Conservation (phyloP, 53 echinoderm and acorn worm genomes). For the Holothuria leucospilota region DNA sequence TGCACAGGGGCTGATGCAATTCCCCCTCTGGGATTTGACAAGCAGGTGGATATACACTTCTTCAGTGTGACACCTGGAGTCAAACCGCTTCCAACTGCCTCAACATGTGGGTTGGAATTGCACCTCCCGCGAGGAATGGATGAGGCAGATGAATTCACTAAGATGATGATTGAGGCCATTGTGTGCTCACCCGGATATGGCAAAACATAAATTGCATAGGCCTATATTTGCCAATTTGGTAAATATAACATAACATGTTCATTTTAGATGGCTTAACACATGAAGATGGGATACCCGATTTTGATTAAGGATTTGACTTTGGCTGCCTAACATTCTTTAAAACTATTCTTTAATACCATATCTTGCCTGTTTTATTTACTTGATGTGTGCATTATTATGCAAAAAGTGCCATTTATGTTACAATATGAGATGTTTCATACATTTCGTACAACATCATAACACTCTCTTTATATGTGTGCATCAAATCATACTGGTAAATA, state of each 20-base stretch:
- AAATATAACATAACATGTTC: background rate
- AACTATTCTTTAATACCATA: too few relatives aligned
- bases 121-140: conserved; percentile 3
- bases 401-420: too few relatives aligned
- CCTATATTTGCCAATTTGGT: background rate
- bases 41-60: background rate
- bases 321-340: too few relatives aligned
- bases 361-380: too few relatives aligned
- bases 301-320: too few relatives aligned
- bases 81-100: conserved; percentile 2
- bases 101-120: background rate
- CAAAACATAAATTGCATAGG: conserved; percentile 1
- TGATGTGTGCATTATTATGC: too few relatives aligned
- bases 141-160: background rate
- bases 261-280: too few relatives aligned
- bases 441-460: too few relatives aligned
- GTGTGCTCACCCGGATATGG: conserved; percentile 8
- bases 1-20: background rate
- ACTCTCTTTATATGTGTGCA: too few relatives aligned
- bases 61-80: background rate
- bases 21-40: conserved; percentile 10
- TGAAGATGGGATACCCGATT: too few relatives aligned
- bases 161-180: conserved; percentile 24
- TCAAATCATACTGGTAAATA: too few relatives aligned
- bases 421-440: too few relatives aligned